phyloP scores from a whole-genome alignment of 2,113 vertebrate species.

The Syrrhaptes paradoxus region DNA sequence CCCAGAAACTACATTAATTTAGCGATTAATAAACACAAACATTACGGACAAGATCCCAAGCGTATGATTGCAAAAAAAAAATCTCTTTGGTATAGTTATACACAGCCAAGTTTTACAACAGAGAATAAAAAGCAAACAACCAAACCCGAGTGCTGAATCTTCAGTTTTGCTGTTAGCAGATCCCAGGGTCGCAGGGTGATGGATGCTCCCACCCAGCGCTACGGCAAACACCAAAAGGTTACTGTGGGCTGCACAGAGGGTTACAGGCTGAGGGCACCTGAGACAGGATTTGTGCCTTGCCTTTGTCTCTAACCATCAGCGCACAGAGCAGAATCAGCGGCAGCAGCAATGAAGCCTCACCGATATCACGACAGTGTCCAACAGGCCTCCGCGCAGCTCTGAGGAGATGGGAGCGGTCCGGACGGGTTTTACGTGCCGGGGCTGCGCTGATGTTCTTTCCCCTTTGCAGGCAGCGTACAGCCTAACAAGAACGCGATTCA shows the following conservation, averaged over 20 bases:
- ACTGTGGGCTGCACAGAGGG: accelerated
- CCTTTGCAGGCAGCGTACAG: background rate
- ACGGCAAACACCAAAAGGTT: accelerated
- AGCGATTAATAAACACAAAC: background rate
- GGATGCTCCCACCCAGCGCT: background rate
- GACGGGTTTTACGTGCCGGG: background rate
- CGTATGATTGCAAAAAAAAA: accelerated
- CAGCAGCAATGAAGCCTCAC: background rate
- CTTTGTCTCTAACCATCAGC: background rate
- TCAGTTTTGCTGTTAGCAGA: background rate
- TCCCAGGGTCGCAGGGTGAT: background rate
- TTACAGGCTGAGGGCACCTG: background rate
- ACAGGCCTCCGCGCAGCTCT: accelerated
- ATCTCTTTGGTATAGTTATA: background rate
- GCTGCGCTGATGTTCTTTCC: background rate
- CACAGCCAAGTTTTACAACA: background rate
- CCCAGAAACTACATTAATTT: background rate
- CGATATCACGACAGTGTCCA: accelerated
- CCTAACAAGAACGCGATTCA: background rate
- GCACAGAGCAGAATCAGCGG: accelerated
- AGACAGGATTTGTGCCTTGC: background rate
- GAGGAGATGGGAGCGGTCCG: background rate
- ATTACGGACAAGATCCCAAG: background rate
- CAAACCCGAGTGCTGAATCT: background rate
- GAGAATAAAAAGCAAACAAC: too few species aligned